Evolutionary conservation across 2,888 invertebrate species (phyloP).

Genomic region (Catocala fraxini): DNA sequence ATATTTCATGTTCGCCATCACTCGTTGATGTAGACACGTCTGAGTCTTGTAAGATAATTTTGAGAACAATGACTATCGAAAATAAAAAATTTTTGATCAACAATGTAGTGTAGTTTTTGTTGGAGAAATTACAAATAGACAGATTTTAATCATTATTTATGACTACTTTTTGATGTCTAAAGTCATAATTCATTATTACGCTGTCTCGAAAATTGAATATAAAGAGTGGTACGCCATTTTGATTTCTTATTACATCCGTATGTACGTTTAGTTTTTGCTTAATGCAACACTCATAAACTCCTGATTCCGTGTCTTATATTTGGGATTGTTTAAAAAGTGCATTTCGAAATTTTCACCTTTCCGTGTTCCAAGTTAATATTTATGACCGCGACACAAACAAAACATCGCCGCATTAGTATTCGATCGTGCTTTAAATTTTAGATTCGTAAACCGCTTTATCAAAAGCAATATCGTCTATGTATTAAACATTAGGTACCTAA

Average conservation of each 20-base stretch:
- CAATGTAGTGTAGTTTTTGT: conserved; percentile 53
- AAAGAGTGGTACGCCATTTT: no score
- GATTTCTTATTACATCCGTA: no score
- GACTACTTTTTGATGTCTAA: conserved; percentile 16
- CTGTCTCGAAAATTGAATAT: no score
- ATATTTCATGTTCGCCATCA: conserved; percentile 72
- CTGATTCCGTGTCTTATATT: conserved; percentile 24
- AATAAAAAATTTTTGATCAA: conserved; percentile 47
- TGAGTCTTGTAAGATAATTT: conserved; percentile 71
- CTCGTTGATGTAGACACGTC: conserved; percentile 69
- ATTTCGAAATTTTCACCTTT: conserved; percentile 66
- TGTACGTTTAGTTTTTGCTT: conserved; percentile 20
- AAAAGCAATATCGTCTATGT: conserved; percentile 85
- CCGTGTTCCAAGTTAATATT: conserved; percentile 77
- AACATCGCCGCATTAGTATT: conserved; percentile 81
- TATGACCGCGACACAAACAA: conserved; percentile 79
- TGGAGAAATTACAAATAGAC: conserved; percentile 48
- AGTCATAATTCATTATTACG: no score
- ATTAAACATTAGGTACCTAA: conserved; percentile 83
- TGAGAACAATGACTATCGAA: conserved; percentile 71
- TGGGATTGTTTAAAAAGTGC: conserved; percentile 39
- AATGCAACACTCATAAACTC: conserved; percentile 21
- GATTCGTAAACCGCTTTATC: conserved; percentile 86
- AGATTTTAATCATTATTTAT: conserved; percentile 49
- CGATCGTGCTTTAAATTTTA: conserved; percentile 85